Evolutionary conservation across 2,797 vertebrate species (phyloP), one percentile per base, ranked within the genome.

Genomic region (Lepilemur septentrionalis): DNA sequence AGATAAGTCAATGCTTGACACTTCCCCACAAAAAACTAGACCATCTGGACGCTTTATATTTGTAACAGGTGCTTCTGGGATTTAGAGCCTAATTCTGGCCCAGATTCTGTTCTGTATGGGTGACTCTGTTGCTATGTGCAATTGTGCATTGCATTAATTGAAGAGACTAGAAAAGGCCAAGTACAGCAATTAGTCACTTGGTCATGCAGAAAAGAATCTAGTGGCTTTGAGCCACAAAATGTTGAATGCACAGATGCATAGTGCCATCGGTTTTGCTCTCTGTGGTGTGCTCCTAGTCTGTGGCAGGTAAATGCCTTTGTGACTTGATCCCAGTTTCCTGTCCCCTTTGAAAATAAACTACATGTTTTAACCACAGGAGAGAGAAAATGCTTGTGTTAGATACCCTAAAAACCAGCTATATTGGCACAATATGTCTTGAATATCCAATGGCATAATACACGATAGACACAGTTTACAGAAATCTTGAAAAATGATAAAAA

Each of bases 161-260:
- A 98, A 98, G 97, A 97, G 98, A 98, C 95, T 98, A 97, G 97
- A 96, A 98, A 98, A 98, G 98, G 98, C 98, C 98, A 98, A 98
- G 98, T 98, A 98, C 97, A 97, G 98, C 98, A 99, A 99, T 99
- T 99, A 99, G 98, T 98, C 98, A 99, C 98, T 98, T 98, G 98
- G 98, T 98, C 98, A 98, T 98, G 98, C 98, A 98, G 98, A 99
- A 99, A 99, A 99, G 98, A 98, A 98, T 97, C 96, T 96, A 89
- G 98, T 98, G 98, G 98, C 98, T 98, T 97, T 65, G 85, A 98
- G 99, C 98, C 98, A 99, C 96, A 0, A 23, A 98, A 97, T 97
- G 96, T 89, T 98, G 98, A 98, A 97, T 92, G 97, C 98, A 98
- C 99, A 99, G 99, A 99, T 99, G 99, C 98, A 98, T 95, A 94